Evolutionary conservation across 2,888 invertebrate species (phyloP).

Genomic region (Portevinia maculata): DNA sequence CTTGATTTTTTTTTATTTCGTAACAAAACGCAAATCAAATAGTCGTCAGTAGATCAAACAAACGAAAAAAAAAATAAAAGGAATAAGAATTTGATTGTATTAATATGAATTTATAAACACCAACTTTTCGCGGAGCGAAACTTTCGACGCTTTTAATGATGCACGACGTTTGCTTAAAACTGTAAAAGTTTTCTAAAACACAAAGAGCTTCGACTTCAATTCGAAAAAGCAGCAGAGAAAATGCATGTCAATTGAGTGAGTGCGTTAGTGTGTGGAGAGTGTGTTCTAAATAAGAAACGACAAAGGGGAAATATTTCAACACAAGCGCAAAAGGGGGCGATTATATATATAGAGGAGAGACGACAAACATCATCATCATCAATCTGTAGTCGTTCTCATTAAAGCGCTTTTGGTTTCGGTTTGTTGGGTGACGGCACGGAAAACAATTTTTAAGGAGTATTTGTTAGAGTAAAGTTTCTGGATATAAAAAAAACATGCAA

Average conservation of each 20-base stretch:
- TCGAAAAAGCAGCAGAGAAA: conserved; percentile 75
- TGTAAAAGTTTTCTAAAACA: conserved; percentile 76
- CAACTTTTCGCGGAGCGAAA: conserved; percentile 75
- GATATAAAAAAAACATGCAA: conserved; percentile 40
- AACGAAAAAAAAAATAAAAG: conserved; percentile 30
- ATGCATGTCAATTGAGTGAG: conserved; percentile 33
- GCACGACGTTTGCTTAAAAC: conserved; percentile 77
- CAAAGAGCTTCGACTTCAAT: conserved; percentile 77
- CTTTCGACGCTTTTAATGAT: conserved; percentile 78
- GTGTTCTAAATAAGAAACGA: conserved; percentile 61
- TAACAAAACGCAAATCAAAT: conserved; percentile 33
- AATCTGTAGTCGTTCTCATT: conserved; percentile 57
- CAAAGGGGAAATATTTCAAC: conserved; percentile 46
- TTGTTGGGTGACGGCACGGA: not conserved
- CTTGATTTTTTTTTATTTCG: conserved; percentile 30
- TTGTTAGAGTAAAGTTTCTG: conserved; percentile 15
- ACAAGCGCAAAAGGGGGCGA: conserved; percentile 8
- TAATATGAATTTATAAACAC: conserved; percentile 70
- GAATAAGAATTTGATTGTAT: conserved; percentile 63
- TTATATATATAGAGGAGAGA: conserved; percentile 27
- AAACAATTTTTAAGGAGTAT: conserved; percentile 15
- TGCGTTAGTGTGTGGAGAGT: conserved; percentile 11
- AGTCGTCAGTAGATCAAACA: conserved; percentile 29
- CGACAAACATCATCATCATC: conserved; percentile 22
- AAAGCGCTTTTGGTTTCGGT: conserved; percentile 56